phyloP scores from a whole-genome alignment of 2,888 invertebrate genomes.

The Drosophila pseudotalamancana region DNA sequence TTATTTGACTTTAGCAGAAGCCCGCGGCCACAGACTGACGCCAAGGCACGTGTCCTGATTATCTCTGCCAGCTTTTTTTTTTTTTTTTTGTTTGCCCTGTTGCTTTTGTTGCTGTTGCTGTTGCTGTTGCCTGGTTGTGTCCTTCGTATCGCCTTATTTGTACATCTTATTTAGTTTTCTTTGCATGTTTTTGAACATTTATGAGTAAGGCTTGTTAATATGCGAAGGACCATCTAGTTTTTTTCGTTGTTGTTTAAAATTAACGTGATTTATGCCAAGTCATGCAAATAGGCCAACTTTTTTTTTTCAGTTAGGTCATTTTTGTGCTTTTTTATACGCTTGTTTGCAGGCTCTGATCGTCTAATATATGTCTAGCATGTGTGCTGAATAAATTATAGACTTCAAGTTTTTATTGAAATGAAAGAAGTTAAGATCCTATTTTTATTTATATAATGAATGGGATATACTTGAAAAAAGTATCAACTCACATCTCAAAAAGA shows the following conservation, averaged over 20 bases:
- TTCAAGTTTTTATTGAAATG: not conserved
- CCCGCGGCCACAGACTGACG: slow-evolving; percentile 54
- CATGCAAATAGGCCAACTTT: slow-evolving; percentile 12
- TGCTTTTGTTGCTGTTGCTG: slow-evolving; percentile 8
- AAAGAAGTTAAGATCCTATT: not conserved
- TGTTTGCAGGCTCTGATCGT: not conserved
- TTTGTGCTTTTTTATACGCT: not conserved
- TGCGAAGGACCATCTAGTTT: slow-evolving; percentile 29
- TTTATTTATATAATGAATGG: no score
- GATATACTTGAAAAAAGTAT: no score
- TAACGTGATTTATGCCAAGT: slow-evolving; percentile 58
- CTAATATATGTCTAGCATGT: no score
- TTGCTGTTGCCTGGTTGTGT: slow-evolving; percentile 4
- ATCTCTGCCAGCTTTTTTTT: slow-evolving; percentile 25
- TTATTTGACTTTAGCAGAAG: slow-evolving; percentile 45
- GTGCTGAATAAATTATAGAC: not conserved
- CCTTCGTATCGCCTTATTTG: slow-evolving; percentile 13
- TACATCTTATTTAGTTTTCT: slow-evolving; percentile 42
- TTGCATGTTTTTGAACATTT: slow-evolving; percentile 53
- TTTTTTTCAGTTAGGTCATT: not conserved
- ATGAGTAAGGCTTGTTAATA: slow-evolving; percentile 62
- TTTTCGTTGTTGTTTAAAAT: slow-evolving; percentile 27
- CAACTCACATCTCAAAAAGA: no score
- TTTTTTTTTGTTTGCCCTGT: not conserved
- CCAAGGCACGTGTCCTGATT: slow-evolving; percentile 54